Percentiles rank a stretch among this genome's conserved stretches.
These are phyloP conservation scores for Hippocampus kuda DNA, from an alignment of 2,797 vertebrate genomes.

Conservation along the genomic window DNA sequence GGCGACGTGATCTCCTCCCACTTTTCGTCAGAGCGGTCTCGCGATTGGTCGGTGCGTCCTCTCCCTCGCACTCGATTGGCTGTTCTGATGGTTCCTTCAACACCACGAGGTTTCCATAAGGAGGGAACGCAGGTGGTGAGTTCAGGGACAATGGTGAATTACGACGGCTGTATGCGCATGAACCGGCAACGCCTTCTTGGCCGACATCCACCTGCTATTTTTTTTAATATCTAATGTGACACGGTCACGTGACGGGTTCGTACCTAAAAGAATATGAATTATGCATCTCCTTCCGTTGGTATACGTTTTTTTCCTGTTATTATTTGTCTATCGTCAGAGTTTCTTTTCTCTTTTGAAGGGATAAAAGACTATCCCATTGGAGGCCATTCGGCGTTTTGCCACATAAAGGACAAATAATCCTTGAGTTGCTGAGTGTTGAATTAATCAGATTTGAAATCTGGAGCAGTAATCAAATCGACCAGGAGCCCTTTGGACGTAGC, in stretches of 20 bases:
- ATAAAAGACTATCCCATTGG: neutral
- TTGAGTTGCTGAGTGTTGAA: neutral
- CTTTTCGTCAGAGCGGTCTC: slow-evolving; percentile 8
- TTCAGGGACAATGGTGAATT: neutral
- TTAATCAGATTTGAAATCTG: slow-evolving; percentile 1
- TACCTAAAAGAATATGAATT: neutral
- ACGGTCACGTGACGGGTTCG: neutral
- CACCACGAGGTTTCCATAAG: slow-evolving; percentile 17
- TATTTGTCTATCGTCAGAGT: neutral
- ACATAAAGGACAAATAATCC: neutral
- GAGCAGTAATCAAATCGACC: neutral
- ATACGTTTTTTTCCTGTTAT: neutral
- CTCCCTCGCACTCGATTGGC: slow-evolving; percentile 29
- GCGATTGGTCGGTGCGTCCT: slow-evolving; percentile 33
- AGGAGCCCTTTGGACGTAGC: neutral
- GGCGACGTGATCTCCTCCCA: slow-evolving; percentile 40
- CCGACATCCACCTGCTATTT: neutral
- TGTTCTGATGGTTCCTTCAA: slow-evolving; percentile 11
- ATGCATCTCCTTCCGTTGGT: neutral
- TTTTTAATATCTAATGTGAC: neutral
- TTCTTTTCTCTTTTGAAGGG: neutral
- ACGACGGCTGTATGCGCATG: neutral
- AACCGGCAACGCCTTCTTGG: slow-evolving; percentile 2
- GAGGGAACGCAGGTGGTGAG: slow-evolving; percentile 14
- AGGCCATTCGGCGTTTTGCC: neutral